phyloP scores from a whole-genome alignment of 2,797 vertebrate species.

The Sylvilagus floridanus region DNA sequence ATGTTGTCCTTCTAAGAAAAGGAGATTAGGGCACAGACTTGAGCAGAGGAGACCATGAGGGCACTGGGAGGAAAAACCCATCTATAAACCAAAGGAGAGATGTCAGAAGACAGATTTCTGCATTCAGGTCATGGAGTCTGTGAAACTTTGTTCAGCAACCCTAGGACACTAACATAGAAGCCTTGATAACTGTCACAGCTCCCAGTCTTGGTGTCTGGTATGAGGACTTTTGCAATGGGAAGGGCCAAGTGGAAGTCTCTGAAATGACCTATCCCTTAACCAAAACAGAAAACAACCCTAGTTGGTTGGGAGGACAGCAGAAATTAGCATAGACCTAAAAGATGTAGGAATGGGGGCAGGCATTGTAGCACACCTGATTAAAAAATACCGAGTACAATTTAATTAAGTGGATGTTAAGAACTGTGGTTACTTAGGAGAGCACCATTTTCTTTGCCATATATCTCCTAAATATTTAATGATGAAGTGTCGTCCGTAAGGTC shows the following conservation, averaged over 20 bases:
- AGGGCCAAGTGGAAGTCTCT: background rate
- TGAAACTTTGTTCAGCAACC: background rate
- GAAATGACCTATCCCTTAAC: background rate
- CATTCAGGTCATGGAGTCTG: accelerated
- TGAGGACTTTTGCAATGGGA: background rate
- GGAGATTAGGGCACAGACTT: background rate
- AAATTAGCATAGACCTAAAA: background rate
- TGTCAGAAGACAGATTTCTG: background rate
- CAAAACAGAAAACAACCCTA: background rate
- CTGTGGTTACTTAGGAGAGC: background rate
- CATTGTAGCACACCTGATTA: too few species aligned
- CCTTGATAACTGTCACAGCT: background rate
- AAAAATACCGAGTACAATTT: background rate
- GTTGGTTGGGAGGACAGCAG: background rate
- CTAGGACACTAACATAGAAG: background rate
- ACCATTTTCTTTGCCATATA: background rate
- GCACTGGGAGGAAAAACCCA: accelerated
- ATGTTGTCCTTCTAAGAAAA: background rate
- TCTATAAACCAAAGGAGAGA: background rate
- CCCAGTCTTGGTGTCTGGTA: background rate
- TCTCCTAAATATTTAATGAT: background rate
- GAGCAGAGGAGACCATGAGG: background rate
- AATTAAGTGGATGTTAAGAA: background rate
- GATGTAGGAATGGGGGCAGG: background rate
- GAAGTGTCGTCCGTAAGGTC: background rate